Base-by-base conservation (phyloP, 2,797 vertebrate species). In the Tokudaia tokunoshimensis region DNA sequence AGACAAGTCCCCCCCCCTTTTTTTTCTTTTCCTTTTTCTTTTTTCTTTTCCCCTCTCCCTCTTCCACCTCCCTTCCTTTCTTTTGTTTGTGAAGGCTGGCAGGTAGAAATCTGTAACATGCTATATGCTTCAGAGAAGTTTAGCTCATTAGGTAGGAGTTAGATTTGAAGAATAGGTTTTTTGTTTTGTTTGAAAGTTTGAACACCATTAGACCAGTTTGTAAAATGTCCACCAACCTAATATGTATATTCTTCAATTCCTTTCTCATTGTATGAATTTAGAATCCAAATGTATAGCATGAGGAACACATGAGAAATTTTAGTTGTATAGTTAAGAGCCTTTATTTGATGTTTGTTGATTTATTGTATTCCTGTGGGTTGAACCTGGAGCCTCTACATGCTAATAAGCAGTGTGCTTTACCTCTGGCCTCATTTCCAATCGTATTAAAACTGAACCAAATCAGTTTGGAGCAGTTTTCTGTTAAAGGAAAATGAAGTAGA, bases 211-310 rank as follows among this genome's bases (percentile, higher is more conserved):
- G 50, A 41, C 20, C 17, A 82, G 14, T 87, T 97, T 92, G 31
- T 86, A 31, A 86, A 34, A 22, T 96, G 31, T 10, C 22, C 10
- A 9, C 65, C 34, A 91, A 63, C 70, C 80, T 89, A 4, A 8
- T 79, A 91, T 91, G 75, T 95, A 70, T 80, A 41, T 84, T 89
- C 24, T 47, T 93, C 89, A 47, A 19, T 95, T 94, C 24, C 52
- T 96, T 96, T 93, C 31, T 89, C 88, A 92, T 88, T 88, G 41
- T 95, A 0, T 95, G 31, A 84, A 31, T 96, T 47, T 86, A 3
- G 72, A 91, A 52, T 95, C 67, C 81, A 96, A 88, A 50, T 95
- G 74, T 57, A 34, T 84, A 8, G 44, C 79, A 41, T 55, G 26
- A 57, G 67, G 88, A 89, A 90, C 17, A 57, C 29, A 82, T 70